Percentiles rank a stretch among this genome's conserved stretches.
Conservation (phyloP, 2,888 invertebrate species). For the Brachypterus glaber region DNA sequence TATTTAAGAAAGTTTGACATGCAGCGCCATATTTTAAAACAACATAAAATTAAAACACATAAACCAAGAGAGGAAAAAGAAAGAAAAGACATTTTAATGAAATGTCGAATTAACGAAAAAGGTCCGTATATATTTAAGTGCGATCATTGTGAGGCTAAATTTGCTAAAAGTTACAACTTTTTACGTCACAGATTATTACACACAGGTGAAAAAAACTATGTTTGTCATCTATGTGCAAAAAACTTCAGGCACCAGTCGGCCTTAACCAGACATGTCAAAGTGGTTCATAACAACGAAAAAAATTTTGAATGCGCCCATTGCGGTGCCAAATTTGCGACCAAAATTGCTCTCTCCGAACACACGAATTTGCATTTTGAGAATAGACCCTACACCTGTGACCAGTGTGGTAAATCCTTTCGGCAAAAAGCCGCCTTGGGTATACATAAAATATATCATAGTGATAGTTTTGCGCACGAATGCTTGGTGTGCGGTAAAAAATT, state of each 20-base stretch:
- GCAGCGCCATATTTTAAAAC: constrained; percentile 30
- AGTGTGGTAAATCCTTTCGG: constrained; percentile 46
- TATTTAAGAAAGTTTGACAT: constrained; percentile 37
- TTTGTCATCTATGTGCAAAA: constrained; percentile 47
- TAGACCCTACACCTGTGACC: constrained; percentile 45
- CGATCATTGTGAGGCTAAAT: constrained; percentile 38
- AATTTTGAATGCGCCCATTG: constrained; percentile 45
- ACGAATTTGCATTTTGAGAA: constrained; percentile 40
- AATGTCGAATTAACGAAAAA: constrained; percentile 27
- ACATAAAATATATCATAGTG: constrained; percentile 26
- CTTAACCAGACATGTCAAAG: constrained; percentile 45
- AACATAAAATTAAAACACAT: too few species aligned
- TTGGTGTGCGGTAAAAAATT: constrained; percentile 47
- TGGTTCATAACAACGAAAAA: constrained; percentile 42
- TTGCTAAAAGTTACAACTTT: constrained; percentile 35
- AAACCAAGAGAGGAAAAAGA: too few species aligned
- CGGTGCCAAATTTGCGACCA: constrained; percentile 42
- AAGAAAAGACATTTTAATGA: constrained; percentile 28
- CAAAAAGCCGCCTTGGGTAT: constrained; percentile 41
- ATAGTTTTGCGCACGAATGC: constrained; percentile 38
- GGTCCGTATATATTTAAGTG: constrained; percentile 38
- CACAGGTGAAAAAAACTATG: constrained; percentile 38
- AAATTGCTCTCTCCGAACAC: constrained; percentile 45
- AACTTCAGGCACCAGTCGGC: constrained; percentile 44
- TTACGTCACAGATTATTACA: constrained; percentile 44